Percentiles rank a stretch among this genome's conserved stretches.
Conservation (phyloP, 2,113 vertebrate genomes). For the Emydocephalus ijimae region DNA sequence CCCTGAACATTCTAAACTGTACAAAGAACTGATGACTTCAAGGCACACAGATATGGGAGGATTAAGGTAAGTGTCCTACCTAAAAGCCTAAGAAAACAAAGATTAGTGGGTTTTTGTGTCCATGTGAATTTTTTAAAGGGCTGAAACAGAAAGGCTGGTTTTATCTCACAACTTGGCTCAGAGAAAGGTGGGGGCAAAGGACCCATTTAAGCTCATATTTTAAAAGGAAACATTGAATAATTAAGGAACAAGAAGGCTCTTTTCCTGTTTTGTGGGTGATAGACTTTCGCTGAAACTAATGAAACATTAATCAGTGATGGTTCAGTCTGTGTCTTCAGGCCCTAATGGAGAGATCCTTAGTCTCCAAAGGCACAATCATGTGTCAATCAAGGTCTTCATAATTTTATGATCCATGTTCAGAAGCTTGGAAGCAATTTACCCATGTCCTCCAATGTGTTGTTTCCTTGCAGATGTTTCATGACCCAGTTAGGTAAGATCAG, state of each 20-base stretch:
- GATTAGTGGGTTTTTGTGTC: conserved; percentile 49
- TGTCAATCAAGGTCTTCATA: not conserved
- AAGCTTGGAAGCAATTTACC: not conserved
- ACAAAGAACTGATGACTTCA: conserved; percentile 65
- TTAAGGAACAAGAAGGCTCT: conserved; percentile 19
- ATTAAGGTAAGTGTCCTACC: conserved; percentile 76
- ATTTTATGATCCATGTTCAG: not conserved
- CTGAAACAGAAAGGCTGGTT: conserved; percentile 65
- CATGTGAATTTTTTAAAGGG: conserved; percentile 52
- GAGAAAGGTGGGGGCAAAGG: conserved; percentile 27
- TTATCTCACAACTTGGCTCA: conserved; percentile 51
- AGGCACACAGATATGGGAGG: conserved; percentile 74
- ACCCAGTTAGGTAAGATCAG: too few species aligned
- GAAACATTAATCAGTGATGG: conserved; percentile 30
- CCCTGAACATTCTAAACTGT: conserved; percentile 75
- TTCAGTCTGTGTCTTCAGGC: not conserved
- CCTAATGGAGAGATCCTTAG: too few species aligned
- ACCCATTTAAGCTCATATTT: conserved; percentile 37
- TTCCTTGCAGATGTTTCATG: too few species aligned
- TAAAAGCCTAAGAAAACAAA: conserved; percentile 75
- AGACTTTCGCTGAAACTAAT: conserved; percentile 46
- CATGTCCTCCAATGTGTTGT: not conserved
- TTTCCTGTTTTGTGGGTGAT: conserved; percentile 44
- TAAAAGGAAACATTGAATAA: conserved; percentile 47
- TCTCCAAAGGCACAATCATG: not conserved